Conservation (phyloP, 2,797 vertebrate species). For the Melanotaenia trifasciata region DNA sequence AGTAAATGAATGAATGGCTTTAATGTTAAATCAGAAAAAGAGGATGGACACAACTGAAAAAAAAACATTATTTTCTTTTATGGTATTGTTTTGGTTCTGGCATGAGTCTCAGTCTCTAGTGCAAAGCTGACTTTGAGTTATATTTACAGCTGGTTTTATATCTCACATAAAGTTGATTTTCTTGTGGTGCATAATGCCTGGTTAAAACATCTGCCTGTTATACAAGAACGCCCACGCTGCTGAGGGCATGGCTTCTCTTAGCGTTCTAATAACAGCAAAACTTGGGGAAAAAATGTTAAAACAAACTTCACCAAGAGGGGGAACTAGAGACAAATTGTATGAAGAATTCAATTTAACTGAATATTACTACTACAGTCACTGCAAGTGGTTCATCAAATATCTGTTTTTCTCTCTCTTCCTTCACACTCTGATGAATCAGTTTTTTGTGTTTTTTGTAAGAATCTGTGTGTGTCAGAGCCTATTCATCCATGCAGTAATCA, state of each 20-base stretch:
- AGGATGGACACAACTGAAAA: not conserved
- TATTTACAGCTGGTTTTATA: slow-evolving; percentile 34
- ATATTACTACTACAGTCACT: not conserved
- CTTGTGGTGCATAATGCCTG: slow-evolving; percentile 45
- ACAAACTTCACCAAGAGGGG: slow-evolving; percentile 24
- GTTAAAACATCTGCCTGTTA: slow-evolving; percentile 71
- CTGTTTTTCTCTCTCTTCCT: not conserved
- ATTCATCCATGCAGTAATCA: slow-evolving; percentile 33
- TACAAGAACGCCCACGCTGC: slow-evolving; percentile 70
- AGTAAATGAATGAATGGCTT: not conserved
- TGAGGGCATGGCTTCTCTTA: slow-evolving; percentile 44
- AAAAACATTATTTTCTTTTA: not conserved
- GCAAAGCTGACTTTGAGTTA: slow-evolving; percentile 8
- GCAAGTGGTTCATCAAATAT: not conserved
- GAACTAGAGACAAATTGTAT: slow-evolving; percentile 11
- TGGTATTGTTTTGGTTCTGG: not conserved
- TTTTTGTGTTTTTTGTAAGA: slow-evolving; percentile 5
- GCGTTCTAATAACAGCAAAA: slow-evolving; percentile 64
- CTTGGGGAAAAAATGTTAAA: slow-evolving; percentile 56
- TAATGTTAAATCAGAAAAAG: not conserved
- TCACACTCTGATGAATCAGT: not conserved
- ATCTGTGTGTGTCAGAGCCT: slow-evolving; percentile 7
- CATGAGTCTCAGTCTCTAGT: slow-evolving; percentile 10
- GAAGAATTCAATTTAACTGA: slow-evolving; percentile 5
- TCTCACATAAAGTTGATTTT: slow-evolving; percentile 33